Conservation (phyloP, 2,797 vertebrate genomes). For the Huso huso region DNA sequence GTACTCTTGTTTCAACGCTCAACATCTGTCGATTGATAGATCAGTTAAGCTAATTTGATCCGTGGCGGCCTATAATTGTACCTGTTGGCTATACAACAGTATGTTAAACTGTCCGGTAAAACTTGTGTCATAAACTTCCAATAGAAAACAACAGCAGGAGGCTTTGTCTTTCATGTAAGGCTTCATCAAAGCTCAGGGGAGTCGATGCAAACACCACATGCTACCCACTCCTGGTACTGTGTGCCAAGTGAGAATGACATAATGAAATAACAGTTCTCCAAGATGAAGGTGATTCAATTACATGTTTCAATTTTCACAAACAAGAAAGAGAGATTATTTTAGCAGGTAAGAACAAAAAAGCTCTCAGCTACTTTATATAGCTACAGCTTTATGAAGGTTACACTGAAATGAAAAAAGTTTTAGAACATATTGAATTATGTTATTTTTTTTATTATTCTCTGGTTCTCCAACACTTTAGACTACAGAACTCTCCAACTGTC, state of each 20-base stretch:
- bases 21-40: no score
- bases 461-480: no score
- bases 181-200: constrained; percentile 22
- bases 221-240: constrained; percentile 10
- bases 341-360: no score
- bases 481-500: constrained; percentile 6
- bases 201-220: constrained; percentile 17
- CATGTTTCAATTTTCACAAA: constrained; percentile 17
- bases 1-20: no score
- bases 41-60: not conserved
- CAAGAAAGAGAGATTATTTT: constrained; percentile 8
- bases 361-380: no score
- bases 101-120: constrained; percentile 13
- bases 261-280: constrained; percentile 14
- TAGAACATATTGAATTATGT: no score
- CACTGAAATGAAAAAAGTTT: no score
- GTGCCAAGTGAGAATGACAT: constrained; percentile 26
- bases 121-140: not conserved
- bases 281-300: constrained; percentile 30
- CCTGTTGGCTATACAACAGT: constrained; percentile 14
- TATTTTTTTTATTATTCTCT: no score
- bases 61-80: constrained; percentile 2
- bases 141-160: constrained; percentile 13
- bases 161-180: constrained; percentile 15
- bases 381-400: no score